phyloP scores from a whole-genome alignment of 2,888 invertebrate genomes.

The Agrochola litura region DNA sequence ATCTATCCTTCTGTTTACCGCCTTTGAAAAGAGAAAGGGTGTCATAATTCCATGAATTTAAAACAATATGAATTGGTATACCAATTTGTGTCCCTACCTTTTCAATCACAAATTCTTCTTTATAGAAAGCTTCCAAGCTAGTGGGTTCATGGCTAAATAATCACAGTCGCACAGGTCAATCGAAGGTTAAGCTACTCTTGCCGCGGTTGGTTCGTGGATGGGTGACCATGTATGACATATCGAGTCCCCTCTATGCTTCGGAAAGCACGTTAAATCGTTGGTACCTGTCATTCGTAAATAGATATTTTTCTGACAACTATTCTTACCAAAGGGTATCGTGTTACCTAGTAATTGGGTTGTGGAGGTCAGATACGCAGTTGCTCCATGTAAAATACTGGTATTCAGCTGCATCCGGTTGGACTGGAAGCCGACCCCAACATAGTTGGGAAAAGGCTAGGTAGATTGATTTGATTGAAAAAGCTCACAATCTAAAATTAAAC shows the following conservation, averaged over 20 bases:
- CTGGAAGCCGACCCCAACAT: background rate
- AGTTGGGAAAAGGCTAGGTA: background rate
- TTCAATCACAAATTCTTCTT: background rate
- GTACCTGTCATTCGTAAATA: background rate
- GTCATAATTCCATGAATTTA: constrained; percentile 15
- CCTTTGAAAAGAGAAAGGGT: constrained; percentile 22
- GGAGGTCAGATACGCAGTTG: background rate
- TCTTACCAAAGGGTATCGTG: background rate
- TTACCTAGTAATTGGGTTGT: background rate
- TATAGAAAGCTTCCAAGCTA: background rate
- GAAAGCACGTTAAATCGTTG: too few relatives aligned
- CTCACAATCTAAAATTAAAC: constrained; percentile 7
- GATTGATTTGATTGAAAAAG: background rate
- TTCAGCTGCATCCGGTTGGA: background rate
- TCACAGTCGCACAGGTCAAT: background rate
- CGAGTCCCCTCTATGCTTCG: background rate
- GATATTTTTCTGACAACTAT: background rate
- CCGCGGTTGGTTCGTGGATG: background rate
- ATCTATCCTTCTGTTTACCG: background rate
- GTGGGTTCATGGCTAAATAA: background rate
- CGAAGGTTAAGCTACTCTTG: background rate
- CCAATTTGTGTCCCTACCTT: background rate
- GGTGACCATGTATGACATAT: background rate
- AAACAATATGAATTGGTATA: constrained; percentile 32
- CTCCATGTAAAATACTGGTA: background rate